These are phyloP conservation scores for Spodoptera litura DNA, from an alignment of 1,140 invertebrate genomes.

Conservation along the genomic window DNA sequence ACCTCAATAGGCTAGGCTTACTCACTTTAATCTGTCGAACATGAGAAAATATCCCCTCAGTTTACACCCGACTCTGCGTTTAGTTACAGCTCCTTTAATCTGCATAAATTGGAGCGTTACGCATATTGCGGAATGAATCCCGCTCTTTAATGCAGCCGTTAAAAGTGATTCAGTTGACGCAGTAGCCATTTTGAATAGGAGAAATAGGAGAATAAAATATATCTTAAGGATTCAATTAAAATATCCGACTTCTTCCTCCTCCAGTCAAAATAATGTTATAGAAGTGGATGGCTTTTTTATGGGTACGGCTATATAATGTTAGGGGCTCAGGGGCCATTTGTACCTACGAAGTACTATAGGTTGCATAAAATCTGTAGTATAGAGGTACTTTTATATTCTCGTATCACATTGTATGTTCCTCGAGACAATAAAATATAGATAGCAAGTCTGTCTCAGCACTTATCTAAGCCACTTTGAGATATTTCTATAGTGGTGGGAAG, in stretches of 20 bases:
- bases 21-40: conserved; percentile 44
- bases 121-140: conserved; percentile 35
- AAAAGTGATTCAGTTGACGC: conserved; percentile 35
- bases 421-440: too few relatives aligned
- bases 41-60: conserved; percentile 35
- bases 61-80: conserved; percentile 21
- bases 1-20: conserved; percentile 26
- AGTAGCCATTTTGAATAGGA: conserved; percentile 29
- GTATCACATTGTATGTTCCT: too few relatives aligned
- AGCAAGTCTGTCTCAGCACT: conserved; percentile 1
- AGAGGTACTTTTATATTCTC: too few relatives aligned
- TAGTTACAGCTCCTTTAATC: conserved; percentile 37
- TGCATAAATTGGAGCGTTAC: conserved; percentile 35
- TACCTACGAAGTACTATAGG: too few relatives aligned
- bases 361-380: too few relatives aligned
- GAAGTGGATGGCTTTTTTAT: conserved; percentile 10
- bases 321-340: too few relatives aligned
- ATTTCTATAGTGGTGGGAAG: background rate
- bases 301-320: background rate
- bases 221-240: conserved; percentile 30
- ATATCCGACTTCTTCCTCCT: conserved; percentile 9
- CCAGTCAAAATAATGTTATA: conserved; percentile 21
- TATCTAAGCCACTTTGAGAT: background rate
- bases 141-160: conserved; percentile 38
- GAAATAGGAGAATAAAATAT: conserved; percentile 34